Evolutionary conservation across 2,888 invertebrate genomes (phyloP).

Genomic region (Philopedon plagiatum): DNA sequence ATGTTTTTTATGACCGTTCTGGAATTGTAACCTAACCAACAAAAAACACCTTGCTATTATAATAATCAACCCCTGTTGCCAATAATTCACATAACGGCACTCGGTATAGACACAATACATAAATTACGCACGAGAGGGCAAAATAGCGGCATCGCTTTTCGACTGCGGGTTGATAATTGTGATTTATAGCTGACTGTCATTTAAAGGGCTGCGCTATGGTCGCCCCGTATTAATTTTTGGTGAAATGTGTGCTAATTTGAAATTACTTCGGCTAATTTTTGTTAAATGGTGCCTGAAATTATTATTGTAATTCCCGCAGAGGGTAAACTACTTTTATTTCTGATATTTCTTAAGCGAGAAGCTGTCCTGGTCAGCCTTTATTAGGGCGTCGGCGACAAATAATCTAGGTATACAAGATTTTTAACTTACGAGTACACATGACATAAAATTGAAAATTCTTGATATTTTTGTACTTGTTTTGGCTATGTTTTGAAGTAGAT

Average conservation of each 20-base stretch:
- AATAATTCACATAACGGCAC: slow-evolving; percentile 45
- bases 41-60: background rate
- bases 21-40: no score
- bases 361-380: no score
- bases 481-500: no score
- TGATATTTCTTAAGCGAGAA: no score
- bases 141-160: slow-evolving; percentile 48
- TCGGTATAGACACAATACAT: slow-evolving; percentile 44
- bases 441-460: no score
- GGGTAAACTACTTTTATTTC: no score
- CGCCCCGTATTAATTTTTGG: slow-evolving; percentile 60
- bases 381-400: no score
- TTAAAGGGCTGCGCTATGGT: slow-evolving; percentile 56
- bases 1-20: no score
- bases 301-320: no score
- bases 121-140: slow-evolving; percentile 42
- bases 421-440: no score
- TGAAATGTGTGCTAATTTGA: slow-evolving; percentile 45
- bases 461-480: no score
- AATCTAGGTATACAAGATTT: no score
- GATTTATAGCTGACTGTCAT: slow-evolving; percentile 62
- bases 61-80: slow-evolving; percentile 11
- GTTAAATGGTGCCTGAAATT: background rate
- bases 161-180: slow-evolving; percentile 60
- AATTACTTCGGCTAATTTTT: background rate